Evolutionary conservation across 1,140 invertebrate genomes (phyloP), one percentile per base, ranked within the genome.

Genomic region (Asobara japonica): DNA sequence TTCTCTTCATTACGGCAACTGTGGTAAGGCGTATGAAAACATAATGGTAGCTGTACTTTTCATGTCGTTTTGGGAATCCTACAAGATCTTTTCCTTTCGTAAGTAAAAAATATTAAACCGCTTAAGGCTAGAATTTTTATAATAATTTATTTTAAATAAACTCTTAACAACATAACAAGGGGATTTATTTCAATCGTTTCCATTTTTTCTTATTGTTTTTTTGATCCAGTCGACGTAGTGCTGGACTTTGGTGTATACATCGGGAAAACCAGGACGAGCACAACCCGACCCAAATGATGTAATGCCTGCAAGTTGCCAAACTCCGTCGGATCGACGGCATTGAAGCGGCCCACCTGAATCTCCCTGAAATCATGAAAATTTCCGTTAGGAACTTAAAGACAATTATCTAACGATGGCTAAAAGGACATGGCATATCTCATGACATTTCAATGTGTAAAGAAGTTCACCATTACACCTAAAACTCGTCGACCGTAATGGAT

Each of bases 251-350:
- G 95, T 96, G 78, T 96, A 96, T 0, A 97, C 94, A 74, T 96
- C 95, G 0, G 95, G 94, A 72, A 92, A 94, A 8, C 95, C 95
- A 36, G 93, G 91, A 69, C 92, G 90, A 0, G 95, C 95, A 83
- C 96, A 97, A 25, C 95, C 95, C 0, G 95, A 96, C 0, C 96
- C 96, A 80, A 96, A 97, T 0, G 95, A 96, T 0, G 95, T 96
- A 4, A 97, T 92, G 0, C 96, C 96, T 0, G 92, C 93, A 13
- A 97, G 86, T 80, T 94, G 94, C 95, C 95, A 97, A 8, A 91
- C 90, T 0, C 95, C 95, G 69, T 96, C 92, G 13, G 84, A 72
- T 33, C 88, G 83, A 36, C 89, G 89, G 77, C 94, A 96, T 82
- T 96, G 95, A 4, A 97, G 83, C 0, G 95, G 95, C 1, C 95